Evolutionary conservation across 2,888 invertebrate species (phyloP), one percentile per base, ranked within the genome.

Genomic region (Orchesellides sinensis): DNA sequence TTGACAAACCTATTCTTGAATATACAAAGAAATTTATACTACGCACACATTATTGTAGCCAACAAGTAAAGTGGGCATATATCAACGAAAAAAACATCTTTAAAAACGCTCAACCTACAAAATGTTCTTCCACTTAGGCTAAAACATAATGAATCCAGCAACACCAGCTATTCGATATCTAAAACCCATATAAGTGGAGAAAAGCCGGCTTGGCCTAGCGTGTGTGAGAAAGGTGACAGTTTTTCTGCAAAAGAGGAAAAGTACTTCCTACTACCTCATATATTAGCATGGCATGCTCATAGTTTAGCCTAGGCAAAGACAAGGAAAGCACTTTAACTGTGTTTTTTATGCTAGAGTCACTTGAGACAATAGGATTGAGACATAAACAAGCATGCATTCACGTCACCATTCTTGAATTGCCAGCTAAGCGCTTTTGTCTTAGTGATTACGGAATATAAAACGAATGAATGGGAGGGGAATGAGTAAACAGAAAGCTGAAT

Each of bases 391-490:
- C 40, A 21, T 35, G 63, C 19, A 63, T 63, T 63, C 40, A 63
- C 63, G 63, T 63, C 63, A 63, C 23, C 63, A 40, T 45, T 10
- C 6, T 23, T 21, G 29, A 63, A 63, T 35, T 63, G 63, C 63
- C 40, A 63, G 63, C 63, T 63, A 63, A 63, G 63, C 63, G 63
- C 63, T 63, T 63, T 63, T 63, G 63, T 63, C 63, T 63, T 14
- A 35, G 40, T 63, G 63, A 63, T 63, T 63, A 63, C 29, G 59
- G 59, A 59, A 59, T 59, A 59, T 12, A 56, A 40, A 40, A 59
- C 17, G 59, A 27, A 59, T 59, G 59, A 59, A 59, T n/a, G 17
- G 54, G 25, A 25, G 25, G 17, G 54, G 25, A 25, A 54, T 6
- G 59, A 29, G 59, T 27, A 17, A 29, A 59, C 10, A 32, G 5